Percentiles rank a stretch among this genome's conserved stretches.
Conservation (phyloP, 1,140 invertebrate genomes). For the Uloborus diversus region DNA sequence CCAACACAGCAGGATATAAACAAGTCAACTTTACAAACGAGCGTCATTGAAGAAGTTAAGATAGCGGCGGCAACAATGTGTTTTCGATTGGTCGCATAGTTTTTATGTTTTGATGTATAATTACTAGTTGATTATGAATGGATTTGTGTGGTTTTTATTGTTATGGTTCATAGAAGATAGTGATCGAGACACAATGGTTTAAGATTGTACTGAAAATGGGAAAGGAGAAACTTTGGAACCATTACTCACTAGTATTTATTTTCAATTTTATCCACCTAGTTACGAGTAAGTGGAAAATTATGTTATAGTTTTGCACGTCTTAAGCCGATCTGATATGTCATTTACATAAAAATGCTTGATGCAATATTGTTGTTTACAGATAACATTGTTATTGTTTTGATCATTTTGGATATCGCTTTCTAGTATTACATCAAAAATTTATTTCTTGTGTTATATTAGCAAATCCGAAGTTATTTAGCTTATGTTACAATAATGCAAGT, state of each 20-base stretch:
- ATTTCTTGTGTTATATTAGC: too few relatives aligned
- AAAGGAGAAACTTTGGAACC: not conserved
- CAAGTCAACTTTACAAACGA: conserved; percentile 42
- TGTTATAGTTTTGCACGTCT: too few relatives aligned
- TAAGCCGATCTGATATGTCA: too few relatives aligned
- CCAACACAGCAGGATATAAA: conserved; percentile 34
- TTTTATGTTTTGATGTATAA: not conserved
- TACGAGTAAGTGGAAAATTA: too few relatives aligned
- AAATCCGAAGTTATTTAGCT: too few relatives aligned
- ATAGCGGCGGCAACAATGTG: conserved; percentile 46
- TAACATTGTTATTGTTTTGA: too few relatives aligned
- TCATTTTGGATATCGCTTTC: too few relatives aligned
- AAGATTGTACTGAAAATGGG: not conserved
- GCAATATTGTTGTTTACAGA: too few relatives aligned
- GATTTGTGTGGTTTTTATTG: not conserved
- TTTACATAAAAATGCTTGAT: too few relatives aligned
- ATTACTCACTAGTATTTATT: not conserved
- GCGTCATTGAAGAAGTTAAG: conserved; percentile 43
- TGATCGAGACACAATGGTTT: not conserved
- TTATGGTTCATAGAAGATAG: not conserved
- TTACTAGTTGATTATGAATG: not conserved
- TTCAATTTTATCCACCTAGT: too few relatives aligned
- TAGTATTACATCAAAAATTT: too few relatives aligned
- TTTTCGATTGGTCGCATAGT: conserved; percentile 17
- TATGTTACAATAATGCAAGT: too few relatives aligned